phyloP scores from a whole-genome alignment of 23 tunicate genomes.

The Oikopleura dioica region DNA sequence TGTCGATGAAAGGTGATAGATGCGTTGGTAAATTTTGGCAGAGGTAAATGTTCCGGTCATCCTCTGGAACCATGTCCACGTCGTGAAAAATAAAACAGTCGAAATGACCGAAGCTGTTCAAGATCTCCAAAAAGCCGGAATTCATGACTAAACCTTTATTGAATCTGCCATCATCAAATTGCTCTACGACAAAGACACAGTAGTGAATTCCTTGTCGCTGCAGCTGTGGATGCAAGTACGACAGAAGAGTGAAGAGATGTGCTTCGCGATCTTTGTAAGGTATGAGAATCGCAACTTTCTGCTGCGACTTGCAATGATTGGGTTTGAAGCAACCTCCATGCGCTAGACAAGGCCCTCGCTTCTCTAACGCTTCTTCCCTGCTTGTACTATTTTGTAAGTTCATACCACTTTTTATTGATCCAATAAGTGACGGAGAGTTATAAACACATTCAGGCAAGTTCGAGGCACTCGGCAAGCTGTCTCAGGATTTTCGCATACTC shows the following conservation, averaged over 20 bases:
- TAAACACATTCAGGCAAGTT: background rate
- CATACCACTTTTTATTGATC: background rate
- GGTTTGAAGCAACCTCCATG: background rate
- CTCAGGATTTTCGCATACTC: background rate
- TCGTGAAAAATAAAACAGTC: background rate
- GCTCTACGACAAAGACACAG: slow-evolving; percentile 88
- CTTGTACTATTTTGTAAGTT: background rate
- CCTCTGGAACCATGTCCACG: background rate
- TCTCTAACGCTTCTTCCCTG: background rate
- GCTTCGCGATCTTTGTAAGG: background rate
- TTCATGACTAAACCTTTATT: slow-evolving; percentile 45
- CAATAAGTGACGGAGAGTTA: background rate
- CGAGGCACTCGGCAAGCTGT: background rate
- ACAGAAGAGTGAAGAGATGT: background rate
- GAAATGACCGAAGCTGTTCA: background rate
- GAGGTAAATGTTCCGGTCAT: background rate
- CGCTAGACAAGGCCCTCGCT: background rate
- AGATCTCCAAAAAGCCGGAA: background rate
- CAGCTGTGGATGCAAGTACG: background rate
- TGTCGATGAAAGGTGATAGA: slow-evolving; percentile 25
- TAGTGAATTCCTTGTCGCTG: slow-evolving; percentile 50
- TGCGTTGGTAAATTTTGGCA: background rate
- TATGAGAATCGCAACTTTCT: background rate
- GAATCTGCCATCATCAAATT: slow-evolving; percentile 58
- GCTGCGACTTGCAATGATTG: background rate